Evolutionary conservation across 2,113 vertebrate species (phyloP).

Genomic region (Neogale vison): DNA sequence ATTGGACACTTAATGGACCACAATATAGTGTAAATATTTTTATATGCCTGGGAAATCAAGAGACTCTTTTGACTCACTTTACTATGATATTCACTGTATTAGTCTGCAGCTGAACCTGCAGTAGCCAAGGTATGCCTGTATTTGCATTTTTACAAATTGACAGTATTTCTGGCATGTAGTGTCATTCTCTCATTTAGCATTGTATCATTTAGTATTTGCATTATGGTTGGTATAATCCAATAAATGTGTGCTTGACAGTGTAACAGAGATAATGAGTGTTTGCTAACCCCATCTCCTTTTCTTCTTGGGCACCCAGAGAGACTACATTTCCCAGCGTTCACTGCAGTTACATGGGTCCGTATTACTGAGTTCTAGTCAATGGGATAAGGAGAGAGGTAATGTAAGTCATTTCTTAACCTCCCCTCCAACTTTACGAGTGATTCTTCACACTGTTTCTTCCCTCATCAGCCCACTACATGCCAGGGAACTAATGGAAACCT

Average conservation of each 20-base stretch:
- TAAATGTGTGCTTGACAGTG: neutral
- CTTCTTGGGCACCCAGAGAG: neutral
- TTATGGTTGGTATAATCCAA: neutral
- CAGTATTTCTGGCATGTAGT: neutral
- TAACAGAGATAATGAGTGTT: neutral
- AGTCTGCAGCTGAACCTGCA: neutral
- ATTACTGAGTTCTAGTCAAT: neutral
- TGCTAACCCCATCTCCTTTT: neutral
- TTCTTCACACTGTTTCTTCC: neutral
- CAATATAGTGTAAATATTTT: neutral
- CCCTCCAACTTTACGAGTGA: neutral
- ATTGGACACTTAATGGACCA: neutral
- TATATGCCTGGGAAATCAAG: neutral
- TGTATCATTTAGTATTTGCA: neutral
- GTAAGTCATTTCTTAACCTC: neutral
- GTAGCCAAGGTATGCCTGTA: neutral
- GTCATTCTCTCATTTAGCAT: neutral
- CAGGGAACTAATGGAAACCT: neutral
- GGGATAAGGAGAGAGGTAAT: neutral
- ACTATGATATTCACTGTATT: neutral
- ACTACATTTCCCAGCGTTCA: neutral
- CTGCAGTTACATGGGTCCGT: fast-evolving
- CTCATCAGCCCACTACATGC: neutral
- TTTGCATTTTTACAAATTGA: neutral
- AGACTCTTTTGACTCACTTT: neutral